phyloP scores from a whole-genome alignment of 2,113 vertebrate species.

The Trogon surrucura region DNA sequence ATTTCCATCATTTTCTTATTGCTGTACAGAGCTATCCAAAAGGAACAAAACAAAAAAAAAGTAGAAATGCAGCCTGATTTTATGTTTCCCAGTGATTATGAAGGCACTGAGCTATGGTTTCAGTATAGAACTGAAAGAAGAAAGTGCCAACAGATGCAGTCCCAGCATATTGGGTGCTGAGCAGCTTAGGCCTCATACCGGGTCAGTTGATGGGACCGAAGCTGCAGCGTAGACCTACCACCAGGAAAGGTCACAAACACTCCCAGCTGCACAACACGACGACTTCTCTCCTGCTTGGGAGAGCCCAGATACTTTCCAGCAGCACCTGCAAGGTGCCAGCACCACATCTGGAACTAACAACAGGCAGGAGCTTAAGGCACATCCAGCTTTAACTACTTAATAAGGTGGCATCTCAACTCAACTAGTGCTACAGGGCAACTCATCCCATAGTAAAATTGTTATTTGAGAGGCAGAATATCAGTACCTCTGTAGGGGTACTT shows the following conservation, averaged over 20 bases:
- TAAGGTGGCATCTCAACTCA: not conserved
- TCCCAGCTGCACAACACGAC: not conserved
- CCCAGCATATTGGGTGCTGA: not conserved
- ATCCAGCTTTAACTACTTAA: not conserved
- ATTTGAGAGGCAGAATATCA: not conserved
- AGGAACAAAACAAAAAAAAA: not conserved
- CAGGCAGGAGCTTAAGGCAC: not conserved
- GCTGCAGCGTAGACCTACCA: rapidly evolving
- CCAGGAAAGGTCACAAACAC: not conserved
- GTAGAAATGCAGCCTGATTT: not conserved
- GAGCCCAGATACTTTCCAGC: not conserved
- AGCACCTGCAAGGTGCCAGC: not conserved
- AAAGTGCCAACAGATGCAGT: not conserved
- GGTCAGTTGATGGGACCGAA: rapidly evolving
- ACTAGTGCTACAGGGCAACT: not conserved
- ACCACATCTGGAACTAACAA: not conserved
- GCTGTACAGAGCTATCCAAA: not conserved
- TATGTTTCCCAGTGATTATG: not conserved
- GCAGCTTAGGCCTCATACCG: not conserved
- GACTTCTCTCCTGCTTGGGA: not conserved
- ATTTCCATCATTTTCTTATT: not conserved
- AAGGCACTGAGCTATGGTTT: not conserved
- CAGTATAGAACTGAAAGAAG: not conserved
- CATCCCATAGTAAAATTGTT: not conserved
- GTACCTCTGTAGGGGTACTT: not conserved